Percentiles rank a stretch among this genome's conserved stretches.
Conservation (phyloP, 2,888 invertebrate genomes). For the Smittia aterrima region DNA sequence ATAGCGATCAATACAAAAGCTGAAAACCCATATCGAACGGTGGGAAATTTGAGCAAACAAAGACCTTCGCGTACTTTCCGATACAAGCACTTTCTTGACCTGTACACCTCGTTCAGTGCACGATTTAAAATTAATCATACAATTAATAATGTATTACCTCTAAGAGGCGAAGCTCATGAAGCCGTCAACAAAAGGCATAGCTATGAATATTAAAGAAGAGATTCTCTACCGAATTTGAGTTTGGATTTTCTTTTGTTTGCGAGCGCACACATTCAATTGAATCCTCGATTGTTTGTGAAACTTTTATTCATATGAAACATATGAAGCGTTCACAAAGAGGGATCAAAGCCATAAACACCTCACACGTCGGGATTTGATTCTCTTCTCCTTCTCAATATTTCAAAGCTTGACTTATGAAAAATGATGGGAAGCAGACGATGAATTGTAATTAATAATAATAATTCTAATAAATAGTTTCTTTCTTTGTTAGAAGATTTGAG, state of each 20-base stretch:
- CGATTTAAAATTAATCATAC: constrained; percentile 38
- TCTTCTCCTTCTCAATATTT: neutral
- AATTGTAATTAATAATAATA: constrained; percentile 15
- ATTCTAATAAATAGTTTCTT: constrained; percentile 9
- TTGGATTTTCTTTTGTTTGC: constrained; percentile 23
- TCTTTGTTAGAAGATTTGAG: neutral
- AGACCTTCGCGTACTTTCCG: too few species aligned
- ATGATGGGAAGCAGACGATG: constrained; percentile 35
- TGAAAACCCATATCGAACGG: too few species aligned
- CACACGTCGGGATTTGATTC: constrained; percentile 28
- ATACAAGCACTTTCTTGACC: neutral
- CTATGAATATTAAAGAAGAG: constrained; percentile 18
- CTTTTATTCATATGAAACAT: neutral
- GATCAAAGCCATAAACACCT: constrained; percentile 36
- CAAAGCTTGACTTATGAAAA: constrained; percentile 8
- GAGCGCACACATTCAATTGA: constrained; percentile 22
- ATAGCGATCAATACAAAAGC: too few species aligned
- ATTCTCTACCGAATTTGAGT: constrained; percentile 38
- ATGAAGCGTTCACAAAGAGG: constrained; percentile 5
- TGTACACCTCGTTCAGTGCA: neutral
- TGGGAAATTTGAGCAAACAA: too few species aligned
- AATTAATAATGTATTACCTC: constrained; percentile 39
- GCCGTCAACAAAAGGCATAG: neutral
- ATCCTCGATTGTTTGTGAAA: constrained; percentile 20
- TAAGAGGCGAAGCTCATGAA: neutral